Conservation (phyloP, 1,140 invertebrate species). For the Diploscapter pachys region DNA sequence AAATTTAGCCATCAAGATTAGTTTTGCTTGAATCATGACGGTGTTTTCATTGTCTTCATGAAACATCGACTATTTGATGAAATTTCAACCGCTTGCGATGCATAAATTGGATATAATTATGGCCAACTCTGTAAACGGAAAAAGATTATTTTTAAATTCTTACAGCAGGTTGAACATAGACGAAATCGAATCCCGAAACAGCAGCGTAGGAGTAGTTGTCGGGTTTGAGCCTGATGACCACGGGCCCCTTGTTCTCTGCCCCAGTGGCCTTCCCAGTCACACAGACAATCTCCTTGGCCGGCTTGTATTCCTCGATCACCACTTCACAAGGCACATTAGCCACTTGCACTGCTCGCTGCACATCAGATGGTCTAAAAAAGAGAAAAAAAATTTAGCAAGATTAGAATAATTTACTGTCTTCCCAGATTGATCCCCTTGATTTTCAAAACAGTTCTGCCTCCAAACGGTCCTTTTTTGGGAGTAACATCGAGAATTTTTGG, state of each 20-base stretch:
- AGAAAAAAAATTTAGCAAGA: conserved; percentile 1
- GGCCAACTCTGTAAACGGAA: too few relatives aligned
- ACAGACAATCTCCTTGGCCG: conserved; percentile 50
- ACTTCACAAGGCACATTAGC: conserved; percentile 82
- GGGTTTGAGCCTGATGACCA: conserved; percentile 24
- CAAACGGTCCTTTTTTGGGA: conserved; percentile 86
- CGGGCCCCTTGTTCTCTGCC: conserved; percentile 22
- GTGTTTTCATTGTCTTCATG: too few relatives aligned
- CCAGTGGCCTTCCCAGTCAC: conserved; percentile 41
- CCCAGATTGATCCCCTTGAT: background rate
- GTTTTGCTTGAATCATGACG: too few relatives aligned
- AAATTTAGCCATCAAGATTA: too few relatives aligned
- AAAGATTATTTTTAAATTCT: too few relatives aligned
- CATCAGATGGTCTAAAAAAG: conserved; percentile 66
- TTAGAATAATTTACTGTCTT: background rate
- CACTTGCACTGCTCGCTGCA: conserved; percentile 82
- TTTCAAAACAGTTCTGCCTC: conserved; percentile 66
- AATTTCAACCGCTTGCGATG: too few relatives aligned
- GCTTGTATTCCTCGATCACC: conserved; percentile 64
- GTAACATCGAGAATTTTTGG: conserved; percentile 67
- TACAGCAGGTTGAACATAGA: conserved; percentile 52
- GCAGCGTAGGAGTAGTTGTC: conserved; percentile 46
- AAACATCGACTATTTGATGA: too few relatives aligned
- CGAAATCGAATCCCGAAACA: conserved; percentile 49
- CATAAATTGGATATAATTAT: too few relatives aligned